phyloP scores from a whole-genome alignment of 2,797 vertebrate genomes.

The Micropoecilia bifurca region DNA sequence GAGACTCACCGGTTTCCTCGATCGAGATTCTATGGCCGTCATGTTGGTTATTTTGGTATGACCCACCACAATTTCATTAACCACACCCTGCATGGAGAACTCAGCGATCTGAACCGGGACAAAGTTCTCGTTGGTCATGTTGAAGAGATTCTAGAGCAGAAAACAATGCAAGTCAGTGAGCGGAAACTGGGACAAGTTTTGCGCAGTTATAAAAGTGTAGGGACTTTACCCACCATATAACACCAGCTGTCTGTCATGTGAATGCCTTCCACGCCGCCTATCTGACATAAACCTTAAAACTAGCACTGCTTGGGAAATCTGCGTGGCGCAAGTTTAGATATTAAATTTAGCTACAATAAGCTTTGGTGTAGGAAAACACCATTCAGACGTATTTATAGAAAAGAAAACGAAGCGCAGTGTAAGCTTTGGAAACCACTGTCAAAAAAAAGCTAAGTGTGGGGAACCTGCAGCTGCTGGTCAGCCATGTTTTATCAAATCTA shows the following conservation, averaged over 20 bases:
- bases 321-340: neutral
- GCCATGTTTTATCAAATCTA: neutral
- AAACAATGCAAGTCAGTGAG: neutral
- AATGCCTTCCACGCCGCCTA: neutral
- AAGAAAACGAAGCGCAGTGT: neutral
- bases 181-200: neutral
- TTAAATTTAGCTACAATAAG: neutral
- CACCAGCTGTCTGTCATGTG: slow-evolving; percentile 29
- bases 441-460: neutral
- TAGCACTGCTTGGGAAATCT: neutral
- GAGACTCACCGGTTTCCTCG: slow-evolving; percentile 77
- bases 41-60: slow-evolving; percentile 75
- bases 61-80: slow-evolving; percentile 78
- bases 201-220: neutral
- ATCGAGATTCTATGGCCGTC: slow-evolving; percentile 76
- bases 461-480: neutral
- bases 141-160: slow-evolving; percentile 83
- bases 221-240: slow-evolving; percentile 32
- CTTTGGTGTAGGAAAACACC: neutral
- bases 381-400: neutral
- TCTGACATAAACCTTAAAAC: slow-evolving; percentile 5
- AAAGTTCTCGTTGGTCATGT: slow-evolving; percentile 88
- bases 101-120: slow-evolving; percentile 76
- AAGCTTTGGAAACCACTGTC: neutral
- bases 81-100: slow-evolving; percentile 82